Percentiles rank a stretch among this genome's conserved stretches.
These are phyloP conservation scores for Halocynthia aurantium DNA, from an alignment of 23 tunicate species.

Conservation along the genomic window DNA sequence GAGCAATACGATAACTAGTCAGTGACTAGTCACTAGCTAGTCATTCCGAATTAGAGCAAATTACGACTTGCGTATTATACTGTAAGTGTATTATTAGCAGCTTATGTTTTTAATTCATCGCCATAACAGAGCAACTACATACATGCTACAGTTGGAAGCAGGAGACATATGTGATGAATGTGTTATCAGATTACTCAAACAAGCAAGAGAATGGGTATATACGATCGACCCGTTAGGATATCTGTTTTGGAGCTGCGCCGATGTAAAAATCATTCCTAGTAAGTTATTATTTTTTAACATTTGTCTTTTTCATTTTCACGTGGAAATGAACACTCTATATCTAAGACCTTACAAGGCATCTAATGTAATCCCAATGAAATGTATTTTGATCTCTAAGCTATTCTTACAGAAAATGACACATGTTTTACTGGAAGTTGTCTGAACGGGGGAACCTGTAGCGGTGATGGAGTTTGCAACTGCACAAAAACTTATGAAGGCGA, in stretches of 20 bases:
- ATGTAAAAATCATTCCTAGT: slow-evolving; percentile 48
- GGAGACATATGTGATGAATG: slow-evolving; percentile 53
- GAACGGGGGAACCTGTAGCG: slow-evolving; percentile 58
- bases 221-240: slow-evolving; percentile 19
- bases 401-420: slow-evolving; percentile 10
- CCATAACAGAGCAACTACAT: no score
- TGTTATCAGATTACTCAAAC: slow-evolving; percentile 30
- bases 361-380: no score
- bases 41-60: no score
- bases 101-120: no score
- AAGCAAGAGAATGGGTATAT: slow-evolving; percentile 55
- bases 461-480: slow-evolving; percentile 48
- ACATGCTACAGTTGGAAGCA: background rate
- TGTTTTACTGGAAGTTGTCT: slow-evolving; percentile 68
- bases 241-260: slow-evolving; percentile 80
- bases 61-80: no score
- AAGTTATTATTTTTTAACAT: background rate
- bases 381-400: background rate
- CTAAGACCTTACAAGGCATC: no score
- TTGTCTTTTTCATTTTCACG: no score
- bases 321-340: no score
- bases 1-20: no score
- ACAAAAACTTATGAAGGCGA: slow-evolving; percentile 52
- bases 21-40: no score
- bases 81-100: no score